These are phyloP conservation scores for Cantharis lateralis DNA, from an alignment of 2,888 invertebrate genomes.

Conservation along the genomic window DNA sequence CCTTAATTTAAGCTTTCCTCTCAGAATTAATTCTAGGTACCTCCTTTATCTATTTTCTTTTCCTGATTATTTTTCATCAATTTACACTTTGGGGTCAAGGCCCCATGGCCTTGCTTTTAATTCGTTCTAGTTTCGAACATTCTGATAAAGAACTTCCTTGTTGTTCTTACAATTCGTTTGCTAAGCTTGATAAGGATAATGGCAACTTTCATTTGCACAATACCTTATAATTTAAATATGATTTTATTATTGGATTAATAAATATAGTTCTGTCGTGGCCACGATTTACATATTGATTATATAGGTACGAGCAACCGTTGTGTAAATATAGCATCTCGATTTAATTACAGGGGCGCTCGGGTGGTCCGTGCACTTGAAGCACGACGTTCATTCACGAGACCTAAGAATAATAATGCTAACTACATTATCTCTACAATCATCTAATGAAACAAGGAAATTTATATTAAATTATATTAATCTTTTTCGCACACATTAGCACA, in stretches of 20 bases:
- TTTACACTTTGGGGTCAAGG: too few species aligned
- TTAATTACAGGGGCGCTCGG: slow-evolving; percentile 54
- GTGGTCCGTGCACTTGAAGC: slow-evolving; percentile 48
- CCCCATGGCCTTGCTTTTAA: too few species aligned
- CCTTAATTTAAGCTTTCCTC: too few species aligned
- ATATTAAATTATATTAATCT: neutral
- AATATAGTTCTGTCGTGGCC: slow-evolving; percentile 52
- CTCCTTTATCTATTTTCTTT: too few species aligned
- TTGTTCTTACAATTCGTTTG: neutral
- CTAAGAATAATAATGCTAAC: slow-evolving; percentile 21
- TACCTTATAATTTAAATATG: slow-evolving; percentile 50
- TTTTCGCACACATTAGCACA: neutral
- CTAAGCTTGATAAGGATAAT: slow-evolving; percentile 37
- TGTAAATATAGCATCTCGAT: slow-evolving; percentile 44
- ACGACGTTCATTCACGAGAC: slow-evolving; percentile 45
- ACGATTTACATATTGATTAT: slow-evolving; percentile 57
- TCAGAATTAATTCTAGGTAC: too few species aligned
- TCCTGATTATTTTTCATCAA: too few species aligned
- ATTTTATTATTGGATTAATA: slow-evolving; percentile 54
- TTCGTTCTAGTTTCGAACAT: too few species aligned
- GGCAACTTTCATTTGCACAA: slow-evolving; percentile 36
- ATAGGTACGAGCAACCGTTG: slow-evolving; percentile 35
- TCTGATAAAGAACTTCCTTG: neutral
- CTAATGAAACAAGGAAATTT: slow-evolving; percentile 15
- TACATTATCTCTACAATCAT: slow-evolving; percentile 18